These are phyloP conservation scores for Drosophila neonasuta DNA, from an alignment of 2,888 invertebrate species.

Conservation along the genomic window DNA sequence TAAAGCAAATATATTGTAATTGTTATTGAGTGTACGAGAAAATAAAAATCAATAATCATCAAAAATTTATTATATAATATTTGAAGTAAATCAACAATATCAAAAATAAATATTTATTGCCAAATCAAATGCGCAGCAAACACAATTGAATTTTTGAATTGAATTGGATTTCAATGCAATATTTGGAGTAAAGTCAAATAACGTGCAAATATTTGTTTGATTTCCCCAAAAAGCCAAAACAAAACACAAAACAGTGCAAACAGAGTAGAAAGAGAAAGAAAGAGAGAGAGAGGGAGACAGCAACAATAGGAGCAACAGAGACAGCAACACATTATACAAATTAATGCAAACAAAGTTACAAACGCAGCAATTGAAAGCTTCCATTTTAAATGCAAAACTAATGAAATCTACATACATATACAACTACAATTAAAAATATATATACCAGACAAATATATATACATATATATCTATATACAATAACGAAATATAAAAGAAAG, in stretches of 20 bases:
- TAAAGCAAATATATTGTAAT: conserved; percentile 18
- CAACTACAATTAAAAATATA: conserved; percentile 42
- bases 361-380: conserved; percentile 77
- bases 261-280: neutral
- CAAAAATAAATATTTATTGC: conserved; percentile 33
- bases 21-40: conserved; percentile 44
- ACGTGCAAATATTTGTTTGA: conserved; percentile 60
- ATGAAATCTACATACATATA: conserved; percentile 38
- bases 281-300: conserved; percentile 18
- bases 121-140: conserved; percentile 29
- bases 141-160: conserved; percentile 21
- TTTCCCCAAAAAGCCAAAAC: conserved; percentile 32
- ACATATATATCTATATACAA: conserved; percentile 36
- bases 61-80: conserved; percentile 29
- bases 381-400: conserved; percentile 66
- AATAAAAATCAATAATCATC: conserved; percentile 7
- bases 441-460: conserved; percentile 25
- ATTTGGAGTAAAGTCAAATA: conserved; percentile 21
- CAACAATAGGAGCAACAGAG: conserved; percentile 11
- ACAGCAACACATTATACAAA: conserved; percentile 34
- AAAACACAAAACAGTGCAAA: conserved; percentile 12
- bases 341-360: conserved; percentile 70
- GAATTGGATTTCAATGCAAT: conserved; percentile 12
- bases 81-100: conserved; percentile 11
- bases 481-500: conserved; percentile 26